phyloP scores from a whole-genome alignment of 37 sponge, comb jelly and placozoan genomes.

The Dysidea cf. avara region DNA sequence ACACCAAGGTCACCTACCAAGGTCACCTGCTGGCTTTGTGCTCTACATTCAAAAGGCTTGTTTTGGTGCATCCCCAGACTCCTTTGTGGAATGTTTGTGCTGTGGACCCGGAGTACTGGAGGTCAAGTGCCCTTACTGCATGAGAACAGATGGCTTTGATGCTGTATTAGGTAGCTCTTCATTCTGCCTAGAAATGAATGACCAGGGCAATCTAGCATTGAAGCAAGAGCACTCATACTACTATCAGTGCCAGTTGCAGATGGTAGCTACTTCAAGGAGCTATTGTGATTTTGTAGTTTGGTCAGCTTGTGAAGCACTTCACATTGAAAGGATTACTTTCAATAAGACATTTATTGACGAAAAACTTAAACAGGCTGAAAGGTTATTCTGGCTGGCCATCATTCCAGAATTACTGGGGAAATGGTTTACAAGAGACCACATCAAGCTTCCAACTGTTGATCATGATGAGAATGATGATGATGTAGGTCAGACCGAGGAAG shows the following conservation, averaged over 20 bases:
- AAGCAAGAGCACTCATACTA: slow-evolving; percentile 24
- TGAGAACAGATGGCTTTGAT: slow-evolving; percentile 6
- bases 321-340: slow-evolving; percentile 30
- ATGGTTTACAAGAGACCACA: slow-evolving; percentile 19
- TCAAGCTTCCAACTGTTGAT: background rate
- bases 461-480: background rate
- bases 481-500: slow-evolving; percentile 1
- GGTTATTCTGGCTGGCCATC: slow-evolving; percentile 10
- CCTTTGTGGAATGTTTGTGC: slow-evolving; percentile 17
- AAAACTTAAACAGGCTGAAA: background rate
- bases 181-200: slow-evolving; percentile 11
- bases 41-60: background rate
- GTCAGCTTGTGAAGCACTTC: slow-evolving; percentile 31
- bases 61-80: slow-evolving; percentile 34
- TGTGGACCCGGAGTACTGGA: slow-evolving; percentile 39
- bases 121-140: too few relatives aligned
- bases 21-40: slow-evolving; percentile 3
- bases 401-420: slow-evolving; percentile 49
- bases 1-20: background rate
- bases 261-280: slow-evolving; percentile 1
- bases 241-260: slow-evolving; percentile 46
- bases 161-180: background rate
- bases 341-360: too few relatives aligned
- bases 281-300: slow-evolving; percentile 53
- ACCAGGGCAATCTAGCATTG: slow-evolving; percentile 1